Conservation (phyloP, 2,888 invertebrate genomes). For the Dolichomitus sp. region DNA sequence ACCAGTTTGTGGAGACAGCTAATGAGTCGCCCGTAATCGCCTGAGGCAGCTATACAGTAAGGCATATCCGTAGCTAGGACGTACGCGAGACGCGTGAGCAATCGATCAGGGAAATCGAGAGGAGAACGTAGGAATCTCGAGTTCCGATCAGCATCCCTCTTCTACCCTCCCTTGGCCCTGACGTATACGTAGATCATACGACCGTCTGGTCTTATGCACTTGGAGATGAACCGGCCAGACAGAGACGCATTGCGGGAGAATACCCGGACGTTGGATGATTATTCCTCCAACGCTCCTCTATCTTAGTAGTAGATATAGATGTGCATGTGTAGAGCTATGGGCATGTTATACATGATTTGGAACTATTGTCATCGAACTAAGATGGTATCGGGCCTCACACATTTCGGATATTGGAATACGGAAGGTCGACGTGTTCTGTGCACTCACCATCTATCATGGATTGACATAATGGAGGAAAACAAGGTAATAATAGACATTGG, state of each 20-base stretch:
- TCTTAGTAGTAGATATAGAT: background rate
- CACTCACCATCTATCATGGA: background rate
- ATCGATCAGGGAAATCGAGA: conserved; percentile 63
- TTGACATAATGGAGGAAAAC: background rate
- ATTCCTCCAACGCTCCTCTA: conserved; percentile 4
- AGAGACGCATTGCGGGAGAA: conserved; percentile 9
- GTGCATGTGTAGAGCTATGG: background rate
- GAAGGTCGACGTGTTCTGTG: background rate
- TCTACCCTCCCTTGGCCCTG: background rate
- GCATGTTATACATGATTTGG: conserved; percentile 21
- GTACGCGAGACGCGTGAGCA: conserved; percentile 56
- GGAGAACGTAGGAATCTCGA: conserved; percentile 59
- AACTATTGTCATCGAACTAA: conserved; percentile 49
- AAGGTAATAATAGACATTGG: background rate
- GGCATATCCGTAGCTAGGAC: conserved; percentile 9
- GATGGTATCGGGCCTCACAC: conserved; percentile 29
- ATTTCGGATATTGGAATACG: conserved; percentile 15
- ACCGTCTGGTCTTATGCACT: background rate
- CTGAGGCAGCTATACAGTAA: conserved; percentile 33
- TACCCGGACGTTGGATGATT: conserved; percentile 12
- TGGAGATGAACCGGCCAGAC: conserved; percentile 2
- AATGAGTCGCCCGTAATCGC: conserved; percentile 80
- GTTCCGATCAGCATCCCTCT: conserved; percentile 57
- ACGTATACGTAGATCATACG: background rate
- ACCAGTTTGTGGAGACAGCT: conserved; percentile 72